phyloP scores from a whole-genome alignment of 2,888 invertebrate species.

The Lissocephala sabroskyi region DNA sequence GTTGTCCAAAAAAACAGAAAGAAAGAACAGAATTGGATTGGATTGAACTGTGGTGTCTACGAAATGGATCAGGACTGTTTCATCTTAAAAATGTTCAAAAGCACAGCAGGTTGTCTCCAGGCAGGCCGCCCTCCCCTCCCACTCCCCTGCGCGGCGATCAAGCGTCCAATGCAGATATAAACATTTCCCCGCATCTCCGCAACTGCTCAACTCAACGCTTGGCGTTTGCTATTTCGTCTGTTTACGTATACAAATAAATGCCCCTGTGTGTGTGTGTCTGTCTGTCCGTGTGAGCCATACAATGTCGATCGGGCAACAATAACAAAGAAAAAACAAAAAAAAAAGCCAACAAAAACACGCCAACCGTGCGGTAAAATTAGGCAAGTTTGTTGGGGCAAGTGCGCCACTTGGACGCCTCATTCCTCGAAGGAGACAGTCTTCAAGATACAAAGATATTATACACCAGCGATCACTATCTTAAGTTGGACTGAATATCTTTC shows the following conservation, averaged over 20 bases:
- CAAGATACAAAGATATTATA: no score
- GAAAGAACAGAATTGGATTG: slow-evolving; percentile 24
- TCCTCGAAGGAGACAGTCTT: no score
- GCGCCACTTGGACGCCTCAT: background rate
- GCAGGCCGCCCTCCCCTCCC: background rate
- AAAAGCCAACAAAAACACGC: no score
- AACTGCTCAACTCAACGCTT: no score
- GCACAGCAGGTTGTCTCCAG: slow-evolving; percentile 67
- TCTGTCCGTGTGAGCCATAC: background rate
- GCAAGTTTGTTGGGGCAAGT: background rate
- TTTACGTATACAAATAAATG: slow-evolving; percentile 26
- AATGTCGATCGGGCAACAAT: background rate
- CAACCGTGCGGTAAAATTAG: slow-evolving; percentile 1
- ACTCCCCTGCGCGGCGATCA: background rate
- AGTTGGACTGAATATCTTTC: no score
- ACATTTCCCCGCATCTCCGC: slow-evolving; percentile 22
- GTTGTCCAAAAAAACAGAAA: no score
- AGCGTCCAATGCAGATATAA: slow-evolving; percentile 40
- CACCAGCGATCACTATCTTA: no score
- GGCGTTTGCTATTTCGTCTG: slow-evolving; percentile 30
- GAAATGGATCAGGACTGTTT: slow-evolving; percentile 53
- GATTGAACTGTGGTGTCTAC: slow-evolving; percentile 10
- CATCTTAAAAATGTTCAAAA: slow-evolving; percentile 48
- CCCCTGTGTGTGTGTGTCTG: background rate
- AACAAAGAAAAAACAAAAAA: no score